phyloP scores from a whole-genome alignment of 2,797 vertebrate species.

The Pipistrellus pygmaeus region DNA sequence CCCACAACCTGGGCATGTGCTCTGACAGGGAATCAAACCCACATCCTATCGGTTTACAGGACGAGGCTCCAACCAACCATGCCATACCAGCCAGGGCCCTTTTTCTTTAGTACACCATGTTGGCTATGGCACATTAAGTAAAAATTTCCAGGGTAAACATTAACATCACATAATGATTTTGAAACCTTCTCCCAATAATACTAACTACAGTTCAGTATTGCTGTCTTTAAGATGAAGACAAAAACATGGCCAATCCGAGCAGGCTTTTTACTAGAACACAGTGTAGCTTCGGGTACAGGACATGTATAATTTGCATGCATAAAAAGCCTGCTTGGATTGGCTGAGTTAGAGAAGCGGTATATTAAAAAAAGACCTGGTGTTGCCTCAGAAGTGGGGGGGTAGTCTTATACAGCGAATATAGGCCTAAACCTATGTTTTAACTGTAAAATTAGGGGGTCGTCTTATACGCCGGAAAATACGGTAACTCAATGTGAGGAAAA shows the following conservation, averaged over 20 bases:
- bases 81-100: not conserved
- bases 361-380: too few species aligned
- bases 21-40: not conserved
- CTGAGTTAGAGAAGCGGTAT: too few species aligned
- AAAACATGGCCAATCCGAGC: not conserved
- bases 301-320: too few species aligned
- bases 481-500: conserved; percentile 22
- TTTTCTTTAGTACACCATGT: not conserved
- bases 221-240: conserved; percentile 31
- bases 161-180: conserved; percentile 26
- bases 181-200: conserved; percentile 40
- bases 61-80: not conserved
- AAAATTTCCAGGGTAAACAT: conserved; percentile 2
- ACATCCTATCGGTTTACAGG: not conserved
- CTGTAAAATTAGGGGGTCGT: too few species aligned
- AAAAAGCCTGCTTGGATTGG: too few species aligned
- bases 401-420: too few species aligned
- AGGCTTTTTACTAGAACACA: too few species aligned
- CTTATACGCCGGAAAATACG: too few species aligned
- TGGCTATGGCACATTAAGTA: conserved; percentile 2
- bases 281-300: too few species aligned
- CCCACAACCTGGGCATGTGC: not conserved
- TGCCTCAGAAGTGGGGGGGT: too few species aligned
- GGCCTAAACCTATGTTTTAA: too few species aligned
- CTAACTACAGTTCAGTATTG: not conserved